Evolutionary conservation across 2,113 vertebrate species (phyloP), one percentile per base, ranked within the genome.

Genomic region (Dasyprocta punctata): DNA sequence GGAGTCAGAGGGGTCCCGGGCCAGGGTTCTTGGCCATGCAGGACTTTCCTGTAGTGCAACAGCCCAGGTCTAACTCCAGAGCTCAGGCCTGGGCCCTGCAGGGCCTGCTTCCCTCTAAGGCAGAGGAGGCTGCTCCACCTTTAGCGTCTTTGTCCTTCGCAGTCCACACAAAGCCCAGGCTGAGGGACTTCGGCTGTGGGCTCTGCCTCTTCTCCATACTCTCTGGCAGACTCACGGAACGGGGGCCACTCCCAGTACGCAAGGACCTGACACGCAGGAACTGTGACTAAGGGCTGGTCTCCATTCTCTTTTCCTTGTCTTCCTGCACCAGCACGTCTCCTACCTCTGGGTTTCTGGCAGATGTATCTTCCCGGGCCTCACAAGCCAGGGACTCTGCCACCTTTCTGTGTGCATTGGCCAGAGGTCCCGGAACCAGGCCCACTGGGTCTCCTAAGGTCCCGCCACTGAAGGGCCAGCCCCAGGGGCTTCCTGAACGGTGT

Each of bases 361-460:
- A 5, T 44, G 54, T 3, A 5, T 10, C 44, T 69, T 17, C 19
- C 38, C 2, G 61, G 63, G 13, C 33, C 12, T 26, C 81, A 11
- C 6, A 13, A 12, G 26, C 17, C 2, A 52, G 2, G 33, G 44
- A 5, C 44, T 56, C 20, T 38, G 20, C n/a, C 12, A 1, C 38
- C 85, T 73, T 52, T 85, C 89, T 85, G n/a, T 58, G 41, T 9
- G 14, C 26, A 6, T 16, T 24, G 12, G 1, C 49, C 20, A 30
- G 36, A 61, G 41, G 56, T 20, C 33, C 9, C 0, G 20, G 24
- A 54, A 73, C 1, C 0, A 22, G 22, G 1, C 4, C 3, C 10
- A 1, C 1, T 7, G 0, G 0, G 1, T 69, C 60, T 19, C 84
- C 1, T 0, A 19, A 33, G 52, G 1, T 5, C 41, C 8, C 9